A percentile compares a stretch with the other conserved stretches of the same genome.
These are phyloP conservation scores for Pogonocichla stellata DNA, from an alignment of 2,113 vertebrate species.

Conservation along the genomic window DNA sequence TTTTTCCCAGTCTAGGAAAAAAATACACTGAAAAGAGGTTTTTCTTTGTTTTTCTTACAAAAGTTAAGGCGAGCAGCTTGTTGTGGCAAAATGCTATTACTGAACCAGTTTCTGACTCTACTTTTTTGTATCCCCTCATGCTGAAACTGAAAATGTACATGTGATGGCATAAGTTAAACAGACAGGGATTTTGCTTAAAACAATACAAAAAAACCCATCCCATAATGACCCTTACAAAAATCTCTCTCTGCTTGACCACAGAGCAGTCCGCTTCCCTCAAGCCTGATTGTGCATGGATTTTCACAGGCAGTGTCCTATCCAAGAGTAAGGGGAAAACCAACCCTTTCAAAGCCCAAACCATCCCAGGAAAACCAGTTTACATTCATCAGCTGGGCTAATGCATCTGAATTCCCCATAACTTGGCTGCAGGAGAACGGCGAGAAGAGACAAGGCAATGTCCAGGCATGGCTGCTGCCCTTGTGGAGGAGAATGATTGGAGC, in stretches of 20 bases:
- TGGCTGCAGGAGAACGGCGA: not conserved
- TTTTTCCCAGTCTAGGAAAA: conserved; percentile 65
- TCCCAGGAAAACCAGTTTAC: not conserved
- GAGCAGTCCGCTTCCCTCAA: not conserved
- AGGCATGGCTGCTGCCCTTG: not conserved
- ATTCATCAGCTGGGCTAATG: not conserved
- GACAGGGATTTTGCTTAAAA: conserved; percentile 5
- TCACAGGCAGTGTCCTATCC: not conserved
- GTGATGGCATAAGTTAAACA: not conserved
- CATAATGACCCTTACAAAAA: not conserved
- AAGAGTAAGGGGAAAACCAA: not conserved
- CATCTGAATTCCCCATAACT: not conserved
- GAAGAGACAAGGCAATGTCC: not conserved
- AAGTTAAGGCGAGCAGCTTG: conserved; percentile 80
- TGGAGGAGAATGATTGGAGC: not conserved
- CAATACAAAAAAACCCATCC: not conserved
- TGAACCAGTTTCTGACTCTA: conserved; percentile 23
- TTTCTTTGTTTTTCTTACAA: conserved; percentile 69
- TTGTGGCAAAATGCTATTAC: conserved; percentile 64
- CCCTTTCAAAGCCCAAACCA: not conserved
- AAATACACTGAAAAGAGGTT: conserved; percentile 67
- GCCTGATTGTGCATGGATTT: conserved; percentile 32
- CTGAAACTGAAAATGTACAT: conserved; percentile 2
- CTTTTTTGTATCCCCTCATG: conserved; percentile 28
- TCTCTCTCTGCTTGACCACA: not conserved